Base-by-base conservation (phyloP, 2,888 invertebrate species). In the Sminthurides aquaticus region DNA sequence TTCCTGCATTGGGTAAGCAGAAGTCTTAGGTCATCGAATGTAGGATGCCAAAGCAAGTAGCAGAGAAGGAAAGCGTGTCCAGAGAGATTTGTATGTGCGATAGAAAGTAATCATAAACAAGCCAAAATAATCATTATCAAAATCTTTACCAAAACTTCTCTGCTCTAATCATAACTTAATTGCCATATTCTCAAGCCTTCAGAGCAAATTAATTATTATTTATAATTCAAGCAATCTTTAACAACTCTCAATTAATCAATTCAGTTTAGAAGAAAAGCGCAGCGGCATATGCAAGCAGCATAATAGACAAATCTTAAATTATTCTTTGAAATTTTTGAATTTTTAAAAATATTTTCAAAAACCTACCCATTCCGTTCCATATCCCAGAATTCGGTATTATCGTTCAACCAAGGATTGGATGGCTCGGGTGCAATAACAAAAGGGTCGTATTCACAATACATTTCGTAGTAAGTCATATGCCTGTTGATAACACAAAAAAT, bases 371-470 rank as follows among this genome's bases (percentile, higher is more conserved):
- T 86, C 80, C 88, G 93, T 79, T 99, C 98, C 78, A 90, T 90
- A 76, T 98, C 97, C 99, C 99, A 99, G 78, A 93, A 87, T 77
- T 99, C 98, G 1, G 90, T 87, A 79, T 88, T 94, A 77, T 99
- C 98, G 29, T 90, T 87, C 75, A 93, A 85, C 99, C 99, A 99
- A 0, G 98, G 98, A 83, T 98, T 99, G 49, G 92, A 88, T 78
- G 90, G 87, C 79, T 98, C 98, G 1, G 94, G 90, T 27, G 89
- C 85, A 8, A 91, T 91, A 69, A 98, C 86, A 81, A 96, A 91
- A 68, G 93, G 88, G 82, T 99, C 99, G 79, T 96, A 99, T 78
- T 98, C 96, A 66, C 86, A 85, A 79, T 98, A 96, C 80, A 97
- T 97, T 79, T 97, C 94, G 80, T 87, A 94, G 81, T 93, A 95